A percentile compares a stretch with the other conserved stretches of the same genome.
These are phyloP conservation scores for Apodemia mormo DNA, from an alignment of 2,888 invertebrate genomes.

Conservation along the genomic window DNA sequence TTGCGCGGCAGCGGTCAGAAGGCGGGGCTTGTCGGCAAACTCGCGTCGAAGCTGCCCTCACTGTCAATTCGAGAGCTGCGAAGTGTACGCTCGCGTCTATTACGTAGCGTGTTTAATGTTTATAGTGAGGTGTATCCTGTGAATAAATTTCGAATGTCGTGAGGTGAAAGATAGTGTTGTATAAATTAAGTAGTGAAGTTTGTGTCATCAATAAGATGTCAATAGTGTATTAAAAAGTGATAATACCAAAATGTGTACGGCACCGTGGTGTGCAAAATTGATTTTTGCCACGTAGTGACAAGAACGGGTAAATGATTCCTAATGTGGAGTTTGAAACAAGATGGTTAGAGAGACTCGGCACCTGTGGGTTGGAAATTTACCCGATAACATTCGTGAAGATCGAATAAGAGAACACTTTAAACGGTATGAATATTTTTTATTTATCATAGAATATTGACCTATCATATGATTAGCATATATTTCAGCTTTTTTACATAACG, in stretches of 20 bases:
- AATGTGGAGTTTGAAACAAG: conserved; percentile 97
- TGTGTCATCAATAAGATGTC: conserved; percentile 66
- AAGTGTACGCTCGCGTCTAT: conserved; percentile 77
- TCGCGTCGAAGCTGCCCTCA: conserved; percentile 78
- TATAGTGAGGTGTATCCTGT: conserved; percentile 78
- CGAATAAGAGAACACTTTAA: conserved; percentile 98
- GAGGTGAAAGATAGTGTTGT: conserved; percentile 76
- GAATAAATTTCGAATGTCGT: conserved; percentile 77
- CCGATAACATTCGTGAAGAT: conserved; percentile 99
- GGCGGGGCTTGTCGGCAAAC: conserved; percentile 82
- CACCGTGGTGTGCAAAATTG: conserved; percentile 79
- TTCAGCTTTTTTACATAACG: conserved; percentile 25
- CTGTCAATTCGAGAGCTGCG: conserved; percentile 81
- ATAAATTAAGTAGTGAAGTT: conserved; percentile 62
- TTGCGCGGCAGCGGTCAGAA: conserved; percentile 82
- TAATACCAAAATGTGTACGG: conserved; percentile 76
- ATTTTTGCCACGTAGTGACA: conserved; percentile 83
- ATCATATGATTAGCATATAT: conserved; percentile 18
- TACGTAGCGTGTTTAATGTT: conserved; percentile 69
- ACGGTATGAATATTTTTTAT: conserved; percentile 85
- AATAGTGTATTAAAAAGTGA: conserved; percentile 66
- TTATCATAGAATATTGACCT: conserved; percentile 9
- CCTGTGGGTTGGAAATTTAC: conserved; percentile 99
- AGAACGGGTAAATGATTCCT: conserved; percentile 87
- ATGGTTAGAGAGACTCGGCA: conserved; percentile 99